A percentile compares a stretch with the other conserved stretches of the same genome.
These are phyloP conservation scores for Cetonia aurata DNA, from an alignment of 2,888 invertebrate genomes.

Conservation along the genomic window DNA sequence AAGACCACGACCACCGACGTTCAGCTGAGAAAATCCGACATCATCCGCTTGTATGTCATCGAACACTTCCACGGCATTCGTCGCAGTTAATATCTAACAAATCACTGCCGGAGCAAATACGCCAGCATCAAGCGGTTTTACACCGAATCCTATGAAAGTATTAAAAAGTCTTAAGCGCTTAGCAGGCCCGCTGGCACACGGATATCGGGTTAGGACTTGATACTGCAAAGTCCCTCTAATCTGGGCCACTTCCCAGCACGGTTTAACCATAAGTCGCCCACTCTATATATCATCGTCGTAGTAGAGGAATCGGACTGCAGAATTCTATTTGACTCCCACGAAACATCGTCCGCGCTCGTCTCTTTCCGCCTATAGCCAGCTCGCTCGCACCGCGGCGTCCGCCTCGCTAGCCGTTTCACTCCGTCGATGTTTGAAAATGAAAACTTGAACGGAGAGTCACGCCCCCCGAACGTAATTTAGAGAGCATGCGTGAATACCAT, in stretches of 20 bases:
- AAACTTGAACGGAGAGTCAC: constrained; percentile 57
- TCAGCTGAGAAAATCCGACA: constrained; percentile 38
- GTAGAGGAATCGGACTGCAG: constrained; percentile 45
- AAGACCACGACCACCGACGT: constrained; percentile 24
- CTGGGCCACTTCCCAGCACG: constrained; percentile 82
- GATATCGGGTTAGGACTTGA: constrained; percentile 72
- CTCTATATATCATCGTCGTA: constrained; percentile 76
- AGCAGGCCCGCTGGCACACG: constrained; percentile 71
- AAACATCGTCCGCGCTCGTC: constrained; percentile 54
- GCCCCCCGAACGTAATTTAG: constrained; percentile 60
- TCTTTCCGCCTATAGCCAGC: constrained; percentile 53
- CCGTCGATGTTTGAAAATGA: constrained; percentile 49
- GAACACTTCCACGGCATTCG: constrained; percentile 54
- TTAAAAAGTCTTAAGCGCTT: constrained; percentile 82
- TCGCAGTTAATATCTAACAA: constrained; percentile 64
- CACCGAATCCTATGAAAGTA: constrained; percentile 73
- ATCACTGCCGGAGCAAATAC: constrained; percentile 63
- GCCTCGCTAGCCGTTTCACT: constrained; percentile 21
- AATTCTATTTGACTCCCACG: constrained; percentile 47
- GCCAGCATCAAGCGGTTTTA: constrained; percentile 61
- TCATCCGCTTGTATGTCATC: constrained; percentile 57
- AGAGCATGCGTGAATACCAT: constrained; percentile 62
- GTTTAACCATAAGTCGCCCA: constrained; percentile 81
- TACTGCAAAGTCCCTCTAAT: constrained; percentile 73
- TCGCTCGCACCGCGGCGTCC: constrained; percentile 61